Conservation (phyloP, 2,797 vertebrate species). For the Acanthurus leucopareius region DNA sequence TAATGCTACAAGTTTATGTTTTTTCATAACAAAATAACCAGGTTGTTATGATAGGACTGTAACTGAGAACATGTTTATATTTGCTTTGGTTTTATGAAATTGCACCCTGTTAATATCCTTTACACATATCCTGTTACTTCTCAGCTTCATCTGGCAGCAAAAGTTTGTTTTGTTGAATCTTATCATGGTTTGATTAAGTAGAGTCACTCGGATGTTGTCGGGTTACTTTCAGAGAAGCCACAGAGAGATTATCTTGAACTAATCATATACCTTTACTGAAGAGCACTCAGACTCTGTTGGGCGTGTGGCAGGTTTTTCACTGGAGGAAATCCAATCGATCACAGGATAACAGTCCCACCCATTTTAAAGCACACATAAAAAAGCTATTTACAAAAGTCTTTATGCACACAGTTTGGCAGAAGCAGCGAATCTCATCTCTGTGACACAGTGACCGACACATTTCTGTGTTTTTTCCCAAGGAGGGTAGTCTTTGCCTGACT, state of each 20-base stretch:
- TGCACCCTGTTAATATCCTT: slow-evolving; percentile 70
- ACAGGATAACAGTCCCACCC: slow-evolving; percentile 75
- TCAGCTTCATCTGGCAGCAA: slow-evolving; percentile 31
- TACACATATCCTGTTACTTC: slow-evolving; percentile 79
- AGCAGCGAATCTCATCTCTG: slow-evolving; percentile 34
- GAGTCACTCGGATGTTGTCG: slow-evolving; percentile 1
- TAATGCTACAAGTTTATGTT: background rate
- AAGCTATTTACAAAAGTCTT: slow-evolving; percentile 42
- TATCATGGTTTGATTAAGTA: background rate
- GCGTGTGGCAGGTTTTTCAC: slow-evolving; percentile 18
- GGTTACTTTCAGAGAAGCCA: background rate
- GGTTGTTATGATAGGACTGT: background rate
- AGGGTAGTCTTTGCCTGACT: slow-evolving; percentile 25
- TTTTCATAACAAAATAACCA: background rate
- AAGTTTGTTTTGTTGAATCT: background rate
- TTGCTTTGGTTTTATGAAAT: slow-evolving; percentile 10
- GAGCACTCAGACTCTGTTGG: background rate
- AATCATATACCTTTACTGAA: slow-evolving; percentile 52
- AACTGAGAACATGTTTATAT: background rate
- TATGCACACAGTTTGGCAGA: slow-evolving; percentile 59
- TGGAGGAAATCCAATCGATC: slow-evolving; percentile 56
- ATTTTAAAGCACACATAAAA: slow-evolving; percentile 70
- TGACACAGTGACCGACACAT: slow-evolving; percentile 12
- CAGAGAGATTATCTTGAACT: slow-evolving; percentile 43
- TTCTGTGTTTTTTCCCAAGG: background rate